phyloP scores from a whole-genome alignment of 2,888 invertebrate species.

The Ecdyonurus torrentis region DNA sequence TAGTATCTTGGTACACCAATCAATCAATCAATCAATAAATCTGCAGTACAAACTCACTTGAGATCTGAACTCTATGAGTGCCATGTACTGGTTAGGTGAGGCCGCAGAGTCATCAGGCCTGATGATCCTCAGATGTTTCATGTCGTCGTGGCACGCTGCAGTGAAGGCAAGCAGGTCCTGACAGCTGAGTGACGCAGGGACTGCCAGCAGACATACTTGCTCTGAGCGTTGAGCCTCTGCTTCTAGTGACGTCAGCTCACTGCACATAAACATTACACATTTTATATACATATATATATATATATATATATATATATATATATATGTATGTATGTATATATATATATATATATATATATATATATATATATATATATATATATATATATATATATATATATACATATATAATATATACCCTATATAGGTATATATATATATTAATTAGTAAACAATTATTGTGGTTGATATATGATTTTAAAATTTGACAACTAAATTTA shows the following conservation, averaged over 20 bases:
- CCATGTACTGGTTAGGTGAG: constrained; percentile 93
- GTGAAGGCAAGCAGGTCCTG: constrained; percentile 88
- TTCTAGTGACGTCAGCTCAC: constrained; percentile 54
- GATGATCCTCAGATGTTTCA: constrained; percentile 82
- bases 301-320: constrained; percentile 4
- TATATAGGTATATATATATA: too few relatives aligned
- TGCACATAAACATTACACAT: constrained; percentile 29
- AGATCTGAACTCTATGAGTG: constrained; percentile 61
- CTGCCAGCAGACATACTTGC: constrained; percentile 73
- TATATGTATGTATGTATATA: background rate
- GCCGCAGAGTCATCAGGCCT: constrained; percentile 47
- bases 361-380: background rate
- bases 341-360: background rate
- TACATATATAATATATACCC: background rate
- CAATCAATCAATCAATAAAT: too few relatives aligned
- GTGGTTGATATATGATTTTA: too few relatives aligned
- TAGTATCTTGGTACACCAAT: too few relatives aligned
- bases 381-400: background rate
- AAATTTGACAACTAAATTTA: too few relatives aligned
- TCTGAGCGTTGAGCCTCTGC: constrained; percentile 52
- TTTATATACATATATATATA: constrained; percentile 9
- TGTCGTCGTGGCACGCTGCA: constrained; percentile 78
- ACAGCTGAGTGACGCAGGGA: constrained; percentile 81
- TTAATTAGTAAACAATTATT: too few relatives aligned
- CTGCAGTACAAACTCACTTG: too few relatives aligned